Base-by-base conservation (phyloP, 2,888 invertebrate species). In the Timema cristinae region DNA sequence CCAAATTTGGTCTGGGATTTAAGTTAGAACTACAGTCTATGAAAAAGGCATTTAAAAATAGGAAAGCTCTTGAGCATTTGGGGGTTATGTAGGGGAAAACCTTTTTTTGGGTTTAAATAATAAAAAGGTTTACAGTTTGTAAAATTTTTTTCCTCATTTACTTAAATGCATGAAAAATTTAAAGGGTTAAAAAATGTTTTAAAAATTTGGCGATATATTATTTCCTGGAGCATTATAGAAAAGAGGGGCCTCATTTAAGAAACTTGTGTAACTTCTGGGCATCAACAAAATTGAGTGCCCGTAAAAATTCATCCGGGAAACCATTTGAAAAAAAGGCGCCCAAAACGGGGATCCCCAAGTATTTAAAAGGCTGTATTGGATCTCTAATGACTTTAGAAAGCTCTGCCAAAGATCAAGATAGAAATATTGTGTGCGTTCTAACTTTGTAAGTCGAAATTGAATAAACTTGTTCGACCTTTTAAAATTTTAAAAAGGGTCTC, bases 301-400 rank as follows among this genome's bases (percentile, higher is more conserved):
- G 69, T n/a, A n/a, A 77, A 77, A 50, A 63, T 78, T 6, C 66
- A 74, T 70, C 77, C 77, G 8, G 74, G 74, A n/a, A n/a, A 56
- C 66, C 71, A 11, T 78, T 77, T 71, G 74, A 76, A 70, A 75
- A 75, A 70, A 76, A 78, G 76, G 73, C 61, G 76, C 77, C 47
- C n/a, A n/a, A 73, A 71, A 16, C 72, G 75, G 47, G 78, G 77
- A 10, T 72, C n/a, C 76, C 0, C 78, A 78, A 75, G 70, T 77
- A 67, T 78, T 78, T 49, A 78, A 78, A 74, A 75, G 47, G 73
- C 77, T 2, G 74, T 77, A 7, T 68, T 9, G 71, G 76, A 47
- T 77, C 63, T 48, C 13, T 63, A 63, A 63, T 63, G 63, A 13
- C 47, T 63, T 63, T 48, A 32, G 47, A 6, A 63, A 47, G 47